Evolutionary conservation across 2,113 vertebrate genomes (phyloP), one percentile per base, ranked within the genome.

Genomic region (Morone chrysops): DNA sequence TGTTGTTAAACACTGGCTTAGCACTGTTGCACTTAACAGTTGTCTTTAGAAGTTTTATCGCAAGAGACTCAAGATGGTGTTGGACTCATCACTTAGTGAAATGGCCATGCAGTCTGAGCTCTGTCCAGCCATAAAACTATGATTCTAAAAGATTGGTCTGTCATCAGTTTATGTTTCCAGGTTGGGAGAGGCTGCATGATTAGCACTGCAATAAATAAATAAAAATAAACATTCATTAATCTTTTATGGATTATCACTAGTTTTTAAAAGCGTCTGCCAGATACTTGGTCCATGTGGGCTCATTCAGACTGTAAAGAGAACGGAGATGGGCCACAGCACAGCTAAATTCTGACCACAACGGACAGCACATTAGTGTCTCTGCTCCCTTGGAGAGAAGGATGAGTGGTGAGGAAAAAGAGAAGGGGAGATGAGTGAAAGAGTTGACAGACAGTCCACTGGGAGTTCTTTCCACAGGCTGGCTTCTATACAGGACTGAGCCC

Each of bases 391-490:
- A 77, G 45, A 53, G 38, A 47, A 38, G 62, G 18, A 73, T n/a
- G 48, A 62, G 8, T 36, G 51, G 25, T 4, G 61, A 48, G 60
- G 12, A 50, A 54, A 67, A 11, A 53, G 61, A 68, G 40, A 73
- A 31, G 45, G 22, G 43, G 41, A 41, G 36, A 73, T 72, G 70
- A 36, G 66, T 48, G 72, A 67, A 73, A 67, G 68, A 70, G 17
- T 31, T 53, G 68, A 88, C 45, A 77, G 80, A 80, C 31, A 0
- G 25, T 75, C 83, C 69, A 31, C 63, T 78, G 85, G 72, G 88
- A 92, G 73, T 57, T 78, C 67, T 51, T 78, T 81, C 80, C 73
- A 71, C 74, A 70, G 69, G 75, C 80, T 74, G 62, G 31, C 70
- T 78, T 22, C 56, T 18, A 79, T 17, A 86, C 45, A 59, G 72